Evolutionary conservation across 2,888 invertebrate genomes (phyloP).

Genomic region (Drosophila hamatofila): DNA sequence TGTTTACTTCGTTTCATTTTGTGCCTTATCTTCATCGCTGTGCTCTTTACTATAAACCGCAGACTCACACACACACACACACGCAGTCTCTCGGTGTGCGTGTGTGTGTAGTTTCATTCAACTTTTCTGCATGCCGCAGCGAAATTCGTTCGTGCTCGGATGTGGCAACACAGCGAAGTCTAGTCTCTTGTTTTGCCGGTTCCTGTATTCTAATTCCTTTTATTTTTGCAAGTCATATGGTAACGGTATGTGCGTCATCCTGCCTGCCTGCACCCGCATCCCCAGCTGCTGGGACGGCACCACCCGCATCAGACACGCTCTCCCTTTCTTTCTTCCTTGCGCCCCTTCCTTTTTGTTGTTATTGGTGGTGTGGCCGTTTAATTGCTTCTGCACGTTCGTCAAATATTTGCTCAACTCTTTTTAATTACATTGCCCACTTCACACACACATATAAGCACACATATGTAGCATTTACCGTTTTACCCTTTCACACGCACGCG

Average conservation of each 20-base stretch:
- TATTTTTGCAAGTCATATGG: conserved; percentile 45
- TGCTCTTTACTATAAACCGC: conserved; percentile 31
- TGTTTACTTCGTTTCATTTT: conserved; percentile 69
- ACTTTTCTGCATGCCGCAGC: conserved; percentile 58
- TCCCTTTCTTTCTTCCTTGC: conserved; percentile 17
- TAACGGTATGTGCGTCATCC: conserved; percentile 63
- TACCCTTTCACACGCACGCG: conserved; percentile 59
- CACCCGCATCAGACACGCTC: conserved; percentile 34
- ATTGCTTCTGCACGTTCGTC: conserved; percentile 78
- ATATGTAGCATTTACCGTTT: conserved; percentile 24
- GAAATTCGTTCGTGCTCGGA: conserved; percentile 39
- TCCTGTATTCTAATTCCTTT: conserved; percentile 21
- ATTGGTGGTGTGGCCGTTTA: conserved; percentile 57
- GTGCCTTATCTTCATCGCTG: conserved; percentile 62
- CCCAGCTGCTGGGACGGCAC: conserved; percentile 28
- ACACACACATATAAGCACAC: conserved; percentile 31
- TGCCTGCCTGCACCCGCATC: conserved; percentile 33
- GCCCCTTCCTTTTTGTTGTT: conserved; percentile 31
- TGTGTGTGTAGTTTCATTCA: conserved; percentile 54
- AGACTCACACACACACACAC: conserved; percentile 20
- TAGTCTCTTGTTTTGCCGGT: conserved; percentile 57
- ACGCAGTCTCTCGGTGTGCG: not conserved
- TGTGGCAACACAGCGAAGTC: conserved; percentile 55
- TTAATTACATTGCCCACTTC: conserved; percentile 72
- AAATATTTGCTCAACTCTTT: conserved; percentile 79